A percentile compares a stretch with the other conserved stretches of the same genome.
These are phyloP conservation scores for Euleptes europaea DNA, from an alignment of 2,113 vertebrate genomes.

Conservation along the genomic window DNA sequence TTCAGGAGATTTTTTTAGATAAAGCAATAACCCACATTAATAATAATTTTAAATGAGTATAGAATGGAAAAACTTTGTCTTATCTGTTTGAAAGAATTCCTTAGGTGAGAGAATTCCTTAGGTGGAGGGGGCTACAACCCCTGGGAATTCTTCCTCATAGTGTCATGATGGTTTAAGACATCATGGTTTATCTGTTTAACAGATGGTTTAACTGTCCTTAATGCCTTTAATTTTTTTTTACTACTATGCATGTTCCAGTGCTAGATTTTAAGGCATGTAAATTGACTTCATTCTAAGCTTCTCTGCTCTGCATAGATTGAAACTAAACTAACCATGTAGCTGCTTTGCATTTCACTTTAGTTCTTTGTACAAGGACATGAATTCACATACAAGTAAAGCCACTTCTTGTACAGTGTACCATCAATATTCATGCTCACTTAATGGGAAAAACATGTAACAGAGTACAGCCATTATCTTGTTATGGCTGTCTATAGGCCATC, in stretches of 20 bases:
- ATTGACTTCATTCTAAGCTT: not conserved
- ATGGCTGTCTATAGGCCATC: too few relatives aligned
- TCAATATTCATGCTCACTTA: not conserved
- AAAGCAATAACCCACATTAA: not conserved
- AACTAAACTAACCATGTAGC: not conserved
- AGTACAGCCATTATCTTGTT: not conserved
- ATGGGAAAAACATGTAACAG: not conserved
- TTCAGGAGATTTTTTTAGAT: not conserved
- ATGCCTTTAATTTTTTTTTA: not conserved
- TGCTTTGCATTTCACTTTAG: not conserved
- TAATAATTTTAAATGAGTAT: too few relatives aligned
- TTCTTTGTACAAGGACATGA: not conserved
- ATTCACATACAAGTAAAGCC: not conserved
- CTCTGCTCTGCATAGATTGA: not conserved
- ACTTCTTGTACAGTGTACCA: not conserved
- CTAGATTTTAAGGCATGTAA: not conserved
- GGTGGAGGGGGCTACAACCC: too few relatives aligned
- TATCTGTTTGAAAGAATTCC: too few relatives aligned
- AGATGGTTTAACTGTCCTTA: not conserved
- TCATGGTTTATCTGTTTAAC: too few relatives aligned
- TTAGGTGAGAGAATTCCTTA: too few relatives aligned
- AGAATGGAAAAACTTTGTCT: too few relatives aligned
- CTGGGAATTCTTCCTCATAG: too few relatives aligned
- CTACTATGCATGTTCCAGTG: not conserved
- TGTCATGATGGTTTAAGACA: too few relatives aligned